A percentile compares a stretch with the other conserved stretches of the same genome.
phyloP scores from a whole-genome alignment of 2,888 invertebrate genomes.

The Uropetala carovei region DNA sequence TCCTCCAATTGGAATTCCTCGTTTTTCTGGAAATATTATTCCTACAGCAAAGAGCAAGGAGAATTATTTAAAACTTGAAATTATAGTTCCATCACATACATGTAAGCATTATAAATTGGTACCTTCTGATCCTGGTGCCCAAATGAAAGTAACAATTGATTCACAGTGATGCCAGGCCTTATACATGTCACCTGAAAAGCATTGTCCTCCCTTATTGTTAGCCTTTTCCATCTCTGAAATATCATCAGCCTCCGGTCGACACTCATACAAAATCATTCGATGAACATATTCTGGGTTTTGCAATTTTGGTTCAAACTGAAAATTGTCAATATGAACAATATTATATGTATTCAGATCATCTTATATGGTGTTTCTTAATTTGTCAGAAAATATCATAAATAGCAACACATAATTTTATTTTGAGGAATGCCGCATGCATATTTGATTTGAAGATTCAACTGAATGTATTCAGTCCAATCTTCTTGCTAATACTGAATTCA shows the following conservation, averaged over 20 bases:
- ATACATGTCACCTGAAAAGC: conserved; percentile 31
- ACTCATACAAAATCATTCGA: conserved; percentile 50
- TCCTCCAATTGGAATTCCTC: conserved; percentile 49
- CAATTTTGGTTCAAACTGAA: conserved; percentile 58
- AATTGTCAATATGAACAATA: neutral
- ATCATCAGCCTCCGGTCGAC: conserved; percentile 18
- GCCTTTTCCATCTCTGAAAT: conserved; percentile 43
- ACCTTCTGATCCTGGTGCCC: conserved; percentile 58
- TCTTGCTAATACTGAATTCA: too few species aligned
- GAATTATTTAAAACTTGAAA: neutral
- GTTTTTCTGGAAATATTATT: conserved; percentile 50
- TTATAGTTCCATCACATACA: neutral
- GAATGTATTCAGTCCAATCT: too few species aligned
- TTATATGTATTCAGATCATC: too few species aligned
- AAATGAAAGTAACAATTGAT: conserved; percentile 33
- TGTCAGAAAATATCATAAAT: too few species aligned
- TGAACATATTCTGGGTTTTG: conserved; percentile 27
- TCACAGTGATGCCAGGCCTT: conserved; percentile 42
- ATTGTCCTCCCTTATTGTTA: conserved; percentile 34
- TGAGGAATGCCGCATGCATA: too few species aligned
- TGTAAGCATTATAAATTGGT: neutral
- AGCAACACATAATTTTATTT: too few species aligned
- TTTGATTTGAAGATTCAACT: too few species aligned
- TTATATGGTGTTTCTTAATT: too few species aligned
- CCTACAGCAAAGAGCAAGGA: neutral